Conservation (phyloP, 2,888 invertebrate genomes). For the Escarpia spicata region DNA sequence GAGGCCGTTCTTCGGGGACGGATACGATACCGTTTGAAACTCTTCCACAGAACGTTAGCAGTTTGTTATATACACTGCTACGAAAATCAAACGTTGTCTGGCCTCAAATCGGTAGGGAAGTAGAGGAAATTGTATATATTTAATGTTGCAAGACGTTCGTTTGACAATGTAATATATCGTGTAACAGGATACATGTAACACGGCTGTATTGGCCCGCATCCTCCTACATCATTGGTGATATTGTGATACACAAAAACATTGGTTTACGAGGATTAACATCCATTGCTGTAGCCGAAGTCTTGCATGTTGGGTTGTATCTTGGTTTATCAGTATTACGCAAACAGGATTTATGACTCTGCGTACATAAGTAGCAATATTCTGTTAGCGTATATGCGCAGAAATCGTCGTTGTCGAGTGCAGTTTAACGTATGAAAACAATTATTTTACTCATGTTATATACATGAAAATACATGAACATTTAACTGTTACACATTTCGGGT, state of each 20-base stretch:
- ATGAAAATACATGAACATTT: too few relatives aligned
- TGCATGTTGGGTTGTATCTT: not conserved
- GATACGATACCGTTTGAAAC: not conserved
- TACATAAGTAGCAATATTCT: not conserved
- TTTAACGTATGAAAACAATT: not conserved
- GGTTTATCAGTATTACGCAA: not conserved
- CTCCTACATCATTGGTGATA: not conserved
- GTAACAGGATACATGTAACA: not conserved
- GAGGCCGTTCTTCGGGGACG: not conserved
- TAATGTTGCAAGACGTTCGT: not conserved
- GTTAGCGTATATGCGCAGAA: not conserved
- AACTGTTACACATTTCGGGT: not conserved
- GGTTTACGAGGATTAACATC: not conserved
- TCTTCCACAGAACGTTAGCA: not conserved
- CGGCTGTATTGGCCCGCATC: not conserved
- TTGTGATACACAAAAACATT: not conserved
- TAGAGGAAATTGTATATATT: not conserved
- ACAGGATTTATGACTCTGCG: not conserved
- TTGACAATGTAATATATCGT: not conserved
- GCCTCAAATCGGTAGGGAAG: not conserved
- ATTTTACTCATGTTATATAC: too few relatives aligned
- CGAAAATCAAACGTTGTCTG: not conserved
- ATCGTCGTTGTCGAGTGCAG: not conserved
- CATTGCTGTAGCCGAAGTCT: not conserved
- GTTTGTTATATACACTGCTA: not conserved